Base-by-base conservation (phyloP, 2,888 invertebrate genomes). In the Cistogaster globosa region DNA sequence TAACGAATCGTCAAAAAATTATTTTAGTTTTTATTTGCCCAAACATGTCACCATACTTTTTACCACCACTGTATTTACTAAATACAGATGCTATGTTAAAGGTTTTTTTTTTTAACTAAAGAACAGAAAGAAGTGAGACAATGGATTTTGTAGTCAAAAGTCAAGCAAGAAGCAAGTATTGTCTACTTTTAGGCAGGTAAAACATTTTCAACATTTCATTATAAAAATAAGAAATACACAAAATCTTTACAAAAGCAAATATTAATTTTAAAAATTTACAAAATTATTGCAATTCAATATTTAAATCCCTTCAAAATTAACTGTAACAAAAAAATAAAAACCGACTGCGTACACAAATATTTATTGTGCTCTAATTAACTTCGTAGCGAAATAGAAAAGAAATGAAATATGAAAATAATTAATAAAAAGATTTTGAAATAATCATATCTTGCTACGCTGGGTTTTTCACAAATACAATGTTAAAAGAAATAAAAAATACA, bases 301-400 rank as follows among this genome's bases (percentile, higher is more conserved):
- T 38, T 2, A 74, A 74, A 63, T 16, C 18, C 26, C 22, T 74
- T 63, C 42, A 5, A 9, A 5, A 32, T 48, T 4, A 48, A 48
- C 1, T 14, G n/a, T 1, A 32, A 32, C 32, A 32, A 8, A 5
- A 32, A 32, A 67, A n/a, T 8, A 5, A 42, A 62, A n/a, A n/a
- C n/a, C n/a, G n/a, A 22, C 18, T 22, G 7, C 22, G 26, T n/a
- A 65, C 5, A 48, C 4, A 62, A 20, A 53, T n/a, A 20, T 20
- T 22, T n/a, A 26, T 55, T 14, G 55, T 63, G 63, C 38, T 74
- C 53, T 58, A 76, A 57, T 65, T 57, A 55, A 20, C 32, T 65
- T 45, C 55, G 11, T 5, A 26, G 8, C 22, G 22, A 74, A 22
- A 48, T n/a, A 48, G 6, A 14, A 48, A 48, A n/a, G 0, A 48